Conservation (phyloP, 2,113 vertebrate species). For the Pelmatolapia mariae region DNA sequence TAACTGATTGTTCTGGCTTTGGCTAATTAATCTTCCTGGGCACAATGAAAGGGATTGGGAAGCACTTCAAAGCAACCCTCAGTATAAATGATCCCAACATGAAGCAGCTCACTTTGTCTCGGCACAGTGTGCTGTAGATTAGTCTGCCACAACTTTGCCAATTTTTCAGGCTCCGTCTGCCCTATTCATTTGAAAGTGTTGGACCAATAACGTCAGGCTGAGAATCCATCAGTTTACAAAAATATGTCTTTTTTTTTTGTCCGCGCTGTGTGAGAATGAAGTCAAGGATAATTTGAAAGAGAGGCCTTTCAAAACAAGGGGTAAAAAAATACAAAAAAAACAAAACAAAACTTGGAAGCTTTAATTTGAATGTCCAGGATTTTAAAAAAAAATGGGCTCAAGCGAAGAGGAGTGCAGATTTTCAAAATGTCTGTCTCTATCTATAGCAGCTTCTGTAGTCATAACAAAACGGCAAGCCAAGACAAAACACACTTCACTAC, state of each 20-base stretch:
- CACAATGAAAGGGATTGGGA: constrained; percentile 72
- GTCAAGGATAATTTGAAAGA: constrained; percentile 45
- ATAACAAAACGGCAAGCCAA: constrained; percentile 65
- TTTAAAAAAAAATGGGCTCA: background rate
- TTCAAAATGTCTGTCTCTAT: constrained; percentile 52
- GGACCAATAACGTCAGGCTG: constrained; percentile 31
- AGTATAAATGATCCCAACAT: constrained; percentile 67
- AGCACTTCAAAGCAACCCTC: constrained; percentile 69
- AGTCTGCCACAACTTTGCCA: constrained; percentile 55
- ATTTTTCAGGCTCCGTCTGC: constrained; percentile 32
- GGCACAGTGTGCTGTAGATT: constrained; percentile 62
- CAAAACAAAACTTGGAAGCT: constrained; percentile 11
- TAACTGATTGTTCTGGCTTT: constrained; percentile 74
- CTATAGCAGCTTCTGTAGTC: constrained; percentile 63
- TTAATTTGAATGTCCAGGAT: constrained; percentile 53
- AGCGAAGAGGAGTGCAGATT: constrained; percentile 16
- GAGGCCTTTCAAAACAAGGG: constrained; percentile 35
- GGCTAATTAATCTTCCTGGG: constrained; percentile 75
- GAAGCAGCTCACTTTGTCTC: constrained; percentile 60
- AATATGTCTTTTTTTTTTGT: background rate
- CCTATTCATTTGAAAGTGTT: constrained; percentile 32
- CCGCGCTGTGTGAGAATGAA: constrained; percentile 20
- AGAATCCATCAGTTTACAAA: constrained; percentile 42
- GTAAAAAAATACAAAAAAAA: background rate
- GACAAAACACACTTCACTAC: constrained; percentile 68